Base-by-base conservation (phyloP, 1,140 invertebrate species). In the Pectinophora gossypiella region DNA sequence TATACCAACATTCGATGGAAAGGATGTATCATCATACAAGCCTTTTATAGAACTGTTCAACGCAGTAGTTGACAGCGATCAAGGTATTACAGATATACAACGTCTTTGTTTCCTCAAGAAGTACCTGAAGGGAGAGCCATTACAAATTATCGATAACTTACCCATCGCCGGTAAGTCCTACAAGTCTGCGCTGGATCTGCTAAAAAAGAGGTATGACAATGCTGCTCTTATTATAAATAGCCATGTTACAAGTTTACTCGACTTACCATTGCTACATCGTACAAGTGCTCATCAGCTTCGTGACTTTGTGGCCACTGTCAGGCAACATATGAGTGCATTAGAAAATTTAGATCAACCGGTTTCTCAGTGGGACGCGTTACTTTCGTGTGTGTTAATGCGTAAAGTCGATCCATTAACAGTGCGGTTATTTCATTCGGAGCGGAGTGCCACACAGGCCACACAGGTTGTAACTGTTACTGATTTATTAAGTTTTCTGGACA, bases 1-100 rank as follows among this genome's bases (percentile, higher is more conserved):
- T 3, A 48, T 48, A 3, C 46, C 46, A 5, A 7, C 6, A 32
- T 48, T 35, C 13, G 46, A 48, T 19, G 46, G 46, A 12, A 23
- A 27, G 2, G 6, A 48, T 13, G 5, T 16, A 1, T 6, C 36
- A 5, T 7, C n/a, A 7, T 48, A 54, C 20, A 48, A 19, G 20
- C 35, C 51, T 12, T 48, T 54, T 19, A 47, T 47, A 12, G 44
- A 47, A 32, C 36, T 47, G 44, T 54, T 54, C 18, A 10, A 16
- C 1, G 51, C 51, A n/a, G 16, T 54, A 3, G 13, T 54, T 1
- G 12, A 54, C 21, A 18, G 10, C 3, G 36, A 54, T n/a, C 15
- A 2, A 3, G 18, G 19, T 3, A 16, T 54, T 10, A 4, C 16
- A 23, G 9, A 23, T 18, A 19, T 54, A 2, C 44, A 54, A 42